A percentile compares a stretch with the other conserved stretches of the same genome.
Conservation (phyloP, 2,113 vertebrate genomes). For the Cynopterus brachyotis region DNA sequence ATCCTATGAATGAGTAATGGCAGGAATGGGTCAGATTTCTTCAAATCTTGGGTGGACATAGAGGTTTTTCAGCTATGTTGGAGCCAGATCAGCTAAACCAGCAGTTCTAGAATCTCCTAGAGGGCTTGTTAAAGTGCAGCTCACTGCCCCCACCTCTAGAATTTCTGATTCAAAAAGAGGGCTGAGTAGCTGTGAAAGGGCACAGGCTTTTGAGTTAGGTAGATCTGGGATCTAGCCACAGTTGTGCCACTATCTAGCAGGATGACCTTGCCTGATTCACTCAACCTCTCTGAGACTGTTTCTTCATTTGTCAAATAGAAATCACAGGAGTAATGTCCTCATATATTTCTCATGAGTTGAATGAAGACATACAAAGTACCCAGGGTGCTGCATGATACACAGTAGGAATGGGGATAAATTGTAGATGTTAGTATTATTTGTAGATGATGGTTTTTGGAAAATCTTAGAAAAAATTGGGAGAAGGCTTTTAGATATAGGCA, state of each 20-base stretch:
- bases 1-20: not conserved
- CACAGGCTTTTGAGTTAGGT: not conserved
- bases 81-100: not conserved
- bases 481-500: not conserved
- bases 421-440: not conserved
- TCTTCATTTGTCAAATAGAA: not conserved
- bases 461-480: not conserved
- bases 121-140: not conserved
- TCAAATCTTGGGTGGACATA: not conserved
- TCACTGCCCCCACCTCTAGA: not conserved
- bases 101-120: not conserved
- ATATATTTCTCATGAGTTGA: not conserved
- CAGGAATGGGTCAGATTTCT: not conserved
- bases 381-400: fast-evolving
- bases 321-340: not conserved
- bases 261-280: not conserved
- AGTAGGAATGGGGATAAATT: not conserved
- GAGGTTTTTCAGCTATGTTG: not conserved
- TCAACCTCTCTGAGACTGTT: not conserved
- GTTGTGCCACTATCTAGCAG: not conserved
- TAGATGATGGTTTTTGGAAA: not conserved
- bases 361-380: not conserved
- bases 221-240: not conserved
- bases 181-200: not conserved
- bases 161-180: not conserved